Base-by-base conservation (phyloP, 2,797 vertebrate genomes). In the Helostoma temminkii region DNA sequence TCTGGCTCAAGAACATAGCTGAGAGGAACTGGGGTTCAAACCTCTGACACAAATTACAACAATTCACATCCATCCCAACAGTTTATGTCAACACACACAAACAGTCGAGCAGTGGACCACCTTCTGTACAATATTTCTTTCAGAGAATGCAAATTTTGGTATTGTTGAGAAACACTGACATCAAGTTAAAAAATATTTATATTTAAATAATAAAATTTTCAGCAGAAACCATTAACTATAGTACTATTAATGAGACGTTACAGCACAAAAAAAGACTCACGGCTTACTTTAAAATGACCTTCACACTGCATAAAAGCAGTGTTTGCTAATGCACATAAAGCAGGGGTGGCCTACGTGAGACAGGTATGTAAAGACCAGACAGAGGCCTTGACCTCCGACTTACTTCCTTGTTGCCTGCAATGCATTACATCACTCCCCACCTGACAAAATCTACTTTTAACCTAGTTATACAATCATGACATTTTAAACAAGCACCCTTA, bases 321-420 rank as follows among this genome's bases (percentile, higher is more conserved):
- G 15, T 42, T 71, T 22, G 26, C 47, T 24, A 30, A 75, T 61
- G 19, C 11, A 3, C 10, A 65, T 30, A 36, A 47, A 75, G 53
- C 21, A 69, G 14, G 52, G 62, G 63, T 1, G n/a, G 30, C 56
- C 19, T 2, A n/a, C 36, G 39, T 16, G 22, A 19, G 66, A 57
- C 25, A 9, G 39, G 4, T 9, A 24, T 48, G 53, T 19, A 41
- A 21, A 18, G 7, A 15, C 25, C 10, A 41, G 24, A 57, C 25
- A 15, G 14, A 59, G 45, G 61, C 72, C 55, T 76, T 74, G 66
- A 89, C 63, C 57, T 59, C 30, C 79, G 62, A 52, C 65, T 21
- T 12, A 78, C 43, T 87, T 83, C 37, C n/a, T 57, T 32, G 32
- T 36, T 52, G 18, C 3, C 19, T 19, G 16, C 19, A 9, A n/a